Percentiles rank a stretch among this genome's conserved stretches.
Evolutionary conservation across 1,140 invertebrate genomes (phyloP).

Genomic region (Nephotettix cincticeps): DNA sequence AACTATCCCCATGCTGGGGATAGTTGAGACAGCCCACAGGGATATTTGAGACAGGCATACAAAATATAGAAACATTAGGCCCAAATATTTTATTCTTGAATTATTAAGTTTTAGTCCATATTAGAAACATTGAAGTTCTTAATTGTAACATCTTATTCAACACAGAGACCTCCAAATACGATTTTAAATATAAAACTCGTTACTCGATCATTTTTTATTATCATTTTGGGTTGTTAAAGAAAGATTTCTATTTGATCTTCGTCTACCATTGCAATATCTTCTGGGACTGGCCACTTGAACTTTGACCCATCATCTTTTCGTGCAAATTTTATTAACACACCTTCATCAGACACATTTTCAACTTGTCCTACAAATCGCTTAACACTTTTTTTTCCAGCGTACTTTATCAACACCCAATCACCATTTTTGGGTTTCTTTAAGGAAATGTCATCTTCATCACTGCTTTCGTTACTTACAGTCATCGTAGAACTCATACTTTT

Average conservation of each 20-base stretch:
- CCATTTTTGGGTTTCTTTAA: not conserved
- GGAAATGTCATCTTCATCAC: not conserved
- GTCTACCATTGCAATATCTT: not conserved
- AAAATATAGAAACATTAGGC: too few species aligned
- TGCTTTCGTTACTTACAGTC: not conserved
- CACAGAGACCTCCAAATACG: too few species aligned
- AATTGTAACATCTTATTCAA: too few species aligned
- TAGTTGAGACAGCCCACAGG: too few species aligned
- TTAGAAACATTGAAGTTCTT: too few species aligned
- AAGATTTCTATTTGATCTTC: slow-evolving; percentile 11
- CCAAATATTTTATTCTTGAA: too few species aligned
- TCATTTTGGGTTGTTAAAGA: slow-evolving; percentile 3
- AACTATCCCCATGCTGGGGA: too few species aligned
- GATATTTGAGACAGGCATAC: too few species aligned
- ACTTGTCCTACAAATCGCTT: not conserved
- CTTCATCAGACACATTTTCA: not conserved
- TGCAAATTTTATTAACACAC: not conserved
- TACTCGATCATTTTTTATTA: not conserved
- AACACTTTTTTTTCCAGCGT: not conserved
- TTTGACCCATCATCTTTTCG: not conserved
- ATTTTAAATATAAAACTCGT: too few species aligned
- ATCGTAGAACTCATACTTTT: slow-evolving; percentile 8
- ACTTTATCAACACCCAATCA: slow-evolving; percentile 9
- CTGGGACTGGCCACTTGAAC: not conserved
- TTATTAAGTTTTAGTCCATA: too few species aligned